These are phyloP conservation scores for Dryococelus australis DNA, from an alignment of 2,888 invertebrate genomes.

Conservation along the genomic window DNA sequence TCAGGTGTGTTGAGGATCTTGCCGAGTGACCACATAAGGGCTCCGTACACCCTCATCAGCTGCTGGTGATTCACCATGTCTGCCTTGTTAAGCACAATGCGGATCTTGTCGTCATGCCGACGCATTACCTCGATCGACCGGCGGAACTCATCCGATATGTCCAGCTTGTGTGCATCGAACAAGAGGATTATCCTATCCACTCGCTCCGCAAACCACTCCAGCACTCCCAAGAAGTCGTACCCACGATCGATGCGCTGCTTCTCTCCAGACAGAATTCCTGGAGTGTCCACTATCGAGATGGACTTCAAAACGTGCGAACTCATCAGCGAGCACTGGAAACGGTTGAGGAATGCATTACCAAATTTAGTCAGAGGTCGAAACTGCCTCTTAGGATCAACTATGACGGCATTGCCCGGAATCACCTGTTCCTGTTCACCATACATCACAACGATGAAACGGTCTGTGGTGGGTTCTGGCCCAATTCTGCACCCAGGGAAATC, in stretches of 20 bases:
- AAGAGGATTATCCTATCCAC: slow-evolving; percentile 71
- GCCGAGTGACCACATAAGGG: slow-evolving; percentile 74
- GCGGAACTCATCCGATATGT: slow-evolving; percentile 73
- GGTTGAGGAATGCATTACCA: slow-evolving; percentile 70
- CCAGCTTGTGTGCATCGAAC: slow-evolving; percentile 73
- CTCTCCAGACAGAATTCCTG: slow-evolving; percentile 67
- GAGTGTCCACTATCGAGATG: slow-evolving; percentile 70
- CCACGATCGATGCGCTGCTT: slow-evolving; percentile 71
- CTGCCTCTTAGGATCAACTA: slow-evolving; percentile 68
- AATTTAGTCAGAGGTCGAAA: slow-evolving; percentile 66
- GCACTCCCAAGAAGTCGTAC: slow-evolving; percentile 70
- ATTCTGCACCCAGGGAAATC: slow-evolving; percentile 98
- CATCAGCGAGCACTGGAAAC: slow-evolving; percentile 68
- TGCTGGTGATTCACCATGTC: slow-evolving; percentile 74
- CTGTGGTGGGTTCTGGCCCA: slow-evolving; percentile 98
- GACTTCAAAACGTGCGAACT: slow-evolving; percentile 66
- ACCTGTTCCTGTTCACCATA: slow-evolving; percentile 59
- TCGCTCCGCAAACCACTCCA: slow-evolving; percentile 73
- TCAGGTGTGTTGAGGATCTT: slow-evolving; percentile 73
- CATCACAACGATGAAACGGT: slow-evolving; percentile 98
- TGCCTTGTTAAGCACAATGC: slow-evolving; percentile 72
- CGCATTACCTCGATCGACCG: slow-evolving; percentile 68
- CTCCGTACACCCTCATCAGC: slow-evolving; percentile 71
- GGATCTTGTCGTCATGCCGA: slow-evolving; percentile 68
- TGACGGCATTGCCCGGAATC: slow-evolving; percentile 68